A percentile compares a stretch with the other conserved stretches of the same genome.
Conservation (phyloP, 2,888 invertebrate genomes). For the Mesorhabditis belari region DNA sequence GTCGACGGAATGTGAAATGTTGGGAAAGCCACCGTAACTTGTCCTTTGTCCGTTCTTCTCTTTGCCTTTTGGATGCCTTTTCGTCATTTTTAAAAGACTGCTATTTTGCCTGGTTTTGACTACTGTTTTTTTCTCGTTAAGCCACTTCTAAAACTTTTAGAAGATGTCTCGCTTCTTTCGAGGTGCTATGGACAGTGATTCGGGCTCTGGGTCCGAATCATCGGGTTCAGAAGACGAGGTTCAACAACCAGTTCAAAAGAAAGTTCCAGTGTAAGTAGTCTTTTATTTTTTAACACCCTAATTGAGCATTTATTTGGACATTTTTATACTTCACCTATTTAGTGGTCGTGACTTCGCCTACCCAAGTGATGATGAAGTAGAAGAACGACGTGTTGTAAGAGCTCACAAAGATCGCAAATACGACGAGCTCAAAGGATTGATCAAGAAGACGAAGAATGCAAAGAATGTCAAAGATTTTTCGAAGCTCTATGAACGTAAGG, state of each 20-base stretch:
- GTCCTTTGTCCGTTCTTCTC: no score
- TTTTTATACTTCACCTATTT: no score
- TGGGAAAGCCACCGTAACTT: no score
- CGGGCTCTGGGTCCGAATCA: not conserved
- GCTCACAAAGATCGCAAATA: constrained; percentile 74
- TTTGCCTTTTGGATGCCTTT: no score
- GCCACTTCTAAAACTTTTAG: no score
- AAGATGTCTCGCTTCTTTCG: not conserved
- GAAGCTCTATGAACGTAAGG: constrained; percentile 59
- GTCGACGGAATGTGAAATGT: no score
- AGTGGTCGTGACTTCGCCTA: constrained; percentile 36
- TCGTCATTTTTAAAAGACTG: no score
- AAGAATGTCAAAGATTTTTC: constrained; percentile 97
- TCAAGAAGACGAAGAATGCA: constrained; percentile 84
- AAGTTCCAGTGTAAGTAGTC: no score
- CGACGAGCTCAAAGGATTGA: constrained; percentile 83
- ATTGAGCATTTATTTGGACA: no score
- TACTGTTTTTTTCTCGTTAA: no score
- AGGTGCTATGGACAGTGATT: not conserved
- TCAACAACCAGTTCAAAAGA: no score
- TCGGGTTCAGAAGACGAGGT: not conserved
- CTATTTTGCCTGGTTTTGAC: no score
- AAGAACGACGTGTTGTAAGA: constrained; percentile 84
- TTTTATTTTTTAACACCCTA: not conserved
- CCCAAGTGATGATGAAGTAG: constrained; percentile 56